Evolutionary conservation across 2,113 vertebrate species (phyloP).

Genomic region (Centropus unirufus): DNA sequence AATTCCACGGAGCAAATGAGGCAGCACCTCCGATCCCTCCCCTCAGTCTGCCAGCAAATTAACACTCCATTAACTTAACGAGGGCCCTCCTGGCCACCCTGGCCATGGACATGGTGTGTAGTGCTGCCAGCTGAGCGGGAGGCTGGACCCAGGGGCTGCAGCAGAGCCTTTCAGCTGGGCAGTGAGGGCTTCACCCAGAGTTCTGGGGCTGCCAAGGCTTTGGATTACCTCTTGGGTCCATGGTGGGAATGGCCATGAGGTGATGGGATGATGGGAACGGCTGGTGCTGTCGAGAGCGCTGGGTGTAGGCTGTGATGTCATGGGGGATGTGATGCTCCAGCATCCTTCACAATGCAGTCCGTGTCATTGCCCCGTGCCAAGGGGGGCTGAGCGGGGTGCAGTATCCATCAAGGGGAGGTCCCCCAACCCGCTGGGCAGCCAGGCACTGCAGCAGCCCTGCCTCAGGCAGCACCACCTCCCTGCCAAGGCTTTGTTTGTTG

Average conservation of each 20-base stretch:
- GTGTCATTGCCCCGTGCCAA: fast-evolving
- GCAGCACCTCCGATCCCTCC: slow-evolving; percentile 10
- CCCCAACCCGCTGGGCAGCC: background rate
- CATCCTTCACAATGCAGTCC: fast-evolving
- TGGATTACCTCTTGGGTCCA: fast-evolving
- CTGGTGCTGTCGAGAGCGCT: fast-evolving
- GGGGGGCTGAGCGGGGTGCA: fast-evolving
- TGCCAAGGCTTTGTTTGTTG: slow-evolving; percentile 50
- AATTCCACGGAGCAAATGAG: slow-evolving; percentile 62
- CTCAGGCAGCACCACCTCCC: background rate
- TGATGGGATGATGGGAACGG: background rate
- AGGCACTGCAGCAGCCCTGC: background rate
- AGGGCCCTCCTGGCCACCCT: slow-evolving; percentile 5
- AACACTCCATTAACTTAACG: slow-evolving; percentile 72
- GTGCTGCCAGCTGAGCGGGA: background rate
- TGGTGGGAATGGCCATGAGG: fast-evolving
- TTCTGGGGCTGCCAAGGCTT: background rate
- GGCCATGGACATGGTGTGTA: background rate
- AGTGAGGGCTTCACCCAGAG: background rate
- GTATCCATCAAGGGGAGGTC: fast-evolving
- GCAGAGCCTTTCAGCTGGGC: background rate
- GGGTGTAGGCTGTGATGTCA: background rate
- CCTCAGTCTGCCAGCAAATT: slow-evolving; percentile 70
- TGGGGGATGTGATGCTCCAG: background rate
- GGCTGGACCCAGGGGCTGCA: background rate